A percentile compares a stretch with the other conserved stretches of the same genome.
Evolutionary conservation across 2,797 vertebrate genomes (phyloP).

Genomic region (Siniperca scherzeri): DNA sequence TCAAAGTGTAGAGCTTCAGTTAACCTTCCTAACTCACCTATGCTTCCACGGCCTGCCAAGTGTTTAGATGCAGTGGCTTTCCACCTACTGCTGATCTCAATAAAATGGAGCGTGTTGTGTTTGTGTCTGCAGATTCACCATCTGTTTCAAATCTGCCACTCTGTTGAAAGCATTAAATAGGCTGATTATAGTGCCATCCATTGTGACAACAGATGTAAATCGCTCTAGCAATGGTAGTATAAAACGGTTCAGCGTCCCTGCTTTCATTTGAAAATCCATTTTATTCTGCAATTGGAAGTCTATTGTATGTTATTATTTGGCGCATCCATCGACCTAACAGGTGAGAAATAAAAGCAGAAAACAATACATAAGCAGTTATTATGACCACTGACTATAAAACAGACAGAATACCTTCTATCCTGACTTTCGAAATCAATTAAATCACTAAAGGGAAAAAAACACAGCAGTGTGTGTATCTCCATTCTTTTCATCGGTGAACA

Average conservation of each 20-base stretch:
- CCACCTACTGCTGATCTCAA: slow-evolving; percentile 62
- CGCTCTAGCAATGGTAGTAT: slow-evolving; percentile 39
- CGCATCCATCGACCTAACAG: slow-evolving; percentile 24
- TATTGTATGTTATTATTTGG: slow-evolving; percentile 12
- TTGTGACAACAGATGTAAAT: slow-evolving; percentile 84
- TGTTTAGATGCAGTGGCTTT: slow-evolving; percentile 50
- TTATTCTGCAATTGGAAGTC: slow-evolving; percentile 14
- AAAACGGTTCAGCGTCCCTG: slow-evolving; percentile 32
- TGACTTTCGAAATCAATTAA: slow-evolving; percentile 60
- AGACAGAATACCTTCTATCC: slow-evolving; percentile 41
- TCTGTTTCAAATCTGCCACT: slow-evolving; percentile 82
- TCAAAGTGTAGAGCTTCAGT: slow-evolving; percentile 27
- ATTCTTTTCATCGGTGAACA: slow-evolving; percentile 54
- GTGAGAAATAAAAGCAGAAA: slow-evolving; percentile 45
- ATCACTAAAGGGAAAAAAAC: slow-evolving; percentile 34
- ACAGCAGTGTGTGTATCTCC: slow-evolving; percentile 42
- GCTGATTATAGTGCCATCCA: slow-evolving; percentile 83
- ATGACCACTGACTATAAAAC: slow-evolving; percentile 28
- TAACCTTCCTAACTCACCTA: slow-evolving; percentile 13
- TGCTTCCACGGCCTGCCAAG: slow-evolving; percentile 22
- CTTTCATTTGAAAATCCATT: slow-evolving; percentile 42
- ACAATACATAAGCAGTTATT: slow-evolving; percentile 43
- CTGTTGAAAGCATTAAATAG: slow-evolving; percentile 81
- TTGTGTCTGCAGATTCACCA: slow-evolving; percentile 72
- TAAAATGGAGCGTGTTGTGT: slow-evolving; percentile 67